Conservation (phyloP, 2,888 invertebrate genomes). For the Leuctra nigra region DNA sequence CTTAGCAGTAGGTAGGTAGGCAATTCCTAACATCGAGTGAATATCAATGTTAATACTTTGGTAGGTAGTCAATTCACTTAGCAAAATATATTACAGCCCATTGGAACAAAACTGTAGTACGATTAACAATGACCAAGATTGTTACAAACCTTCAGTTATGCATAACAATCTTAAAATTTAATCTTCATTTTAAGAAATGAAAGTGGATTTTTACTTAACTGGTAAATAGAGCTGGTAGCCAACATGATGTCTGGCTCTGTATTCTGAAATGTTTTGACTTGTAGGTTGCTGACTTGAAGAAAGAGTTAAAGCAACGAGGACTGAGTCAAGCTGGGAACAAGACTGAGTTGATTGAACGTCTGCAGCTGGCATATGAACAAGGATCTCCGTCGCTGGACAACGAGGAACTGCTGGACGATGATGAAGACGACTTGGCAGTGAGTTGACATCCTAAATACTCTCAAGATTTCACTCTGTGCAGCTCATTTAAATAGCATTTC, state of each 20-base stretch:
- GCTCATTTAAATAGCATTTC: no score
- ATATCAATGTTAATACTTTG: no score
- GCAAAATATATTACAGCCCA: no score
- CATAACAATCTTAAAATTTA: neutral
- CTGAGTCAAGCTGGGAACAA: constrained; percentile 71
- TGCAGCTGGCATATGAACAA: constrained; percentile 55
- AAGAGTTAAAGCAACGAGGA: constrained; percentile 72
- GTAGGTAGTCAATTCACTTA: no score
- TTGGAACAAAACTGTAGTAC: no score
- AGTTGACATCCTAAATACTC: no score
- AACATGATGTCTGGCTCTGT: no score
- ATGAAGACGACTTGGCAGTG: constrained; percentile 51
- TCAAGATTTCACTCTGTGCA: no score
- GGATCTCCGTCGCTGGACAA: constrained; percentile 47
- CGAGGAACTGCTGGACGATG: constrained; percentile 43
- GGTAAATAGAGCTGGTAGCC: no score
- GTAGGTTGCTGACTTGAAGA: constrained; percentile 77
- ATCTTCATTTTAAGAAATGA: neutral
- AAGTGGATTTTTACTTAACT: neutral
- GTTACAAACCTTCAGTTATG: neutral
- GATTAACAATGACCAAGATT: no score
- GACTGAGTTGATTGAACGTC: constrained; percentile 68
- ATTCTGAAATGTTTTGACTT: neutral
- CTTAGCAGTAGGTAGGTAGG: no score
- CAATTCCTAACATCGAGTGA: no score